Evolutionary conservation across 1,140 invertebrate genomes (phyloP).

Genomic region (Aradophagus sp.): DNA sequence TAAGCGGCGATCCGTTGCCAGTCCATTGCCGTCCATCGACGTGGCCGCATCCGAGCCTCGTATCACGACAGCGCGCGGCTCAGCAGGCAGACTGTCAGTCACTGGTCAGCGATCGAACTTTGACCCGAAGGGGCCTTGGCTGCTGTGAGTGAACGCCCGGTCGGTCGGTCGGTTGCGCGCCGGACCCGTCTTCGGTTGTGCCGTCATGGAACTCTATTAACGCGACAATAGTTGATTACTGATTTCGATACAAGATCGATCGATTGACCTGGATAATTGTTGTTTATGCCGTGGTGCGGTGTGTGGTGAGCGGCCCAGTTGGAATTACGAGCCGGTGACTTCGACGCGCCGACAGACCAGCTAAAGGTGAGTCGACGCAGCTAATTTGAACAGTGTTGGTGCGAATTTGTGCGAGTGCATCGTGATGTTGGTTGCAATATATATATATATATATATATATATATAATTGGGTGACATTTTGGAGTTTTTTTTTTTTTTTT

Average conservation of each 20-base stretch:
- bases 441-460: no score
- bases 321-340: constrained; percentile 48
- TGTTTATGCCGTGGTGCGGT: constrained; percentile 13
- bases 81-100: no score
- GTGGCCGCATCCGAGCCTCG: constrained; percentile 66
- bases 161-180: constrained; percentile 6
- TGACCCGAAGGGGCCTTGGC: background rate
- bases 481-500: no score
- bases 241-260: background rate
- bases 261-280: constrained; percentile 11
- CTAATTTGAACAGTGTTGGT: constrained; percentile 1
- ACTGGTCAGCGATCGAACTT: constrained; percentile 12
- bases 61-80: constrained; percentile 51
- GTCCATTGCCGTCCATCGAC: constrained; percentile 73
- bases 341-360: constrained; percentile 42
- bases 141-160: constrained; percentile 17
- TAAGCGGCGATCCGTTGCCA: constrained; percentile 58
- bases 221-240: background rate
- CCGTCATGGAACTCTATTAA: constrained; percentile 27
- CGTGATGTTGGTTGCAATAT: background rate
- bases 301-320: constrained; percentile 42
- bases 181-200: constrained; percentile 26
- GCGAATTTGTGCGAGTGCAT: constrained; percentile 3
- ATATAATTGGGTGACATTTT: no score
- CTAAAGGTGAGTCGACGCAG: constrained; percentile 41